phyloP scores from a whole-genome alignment of 1,140 invertebrate genomes.

The Psix sp. region DNA sequence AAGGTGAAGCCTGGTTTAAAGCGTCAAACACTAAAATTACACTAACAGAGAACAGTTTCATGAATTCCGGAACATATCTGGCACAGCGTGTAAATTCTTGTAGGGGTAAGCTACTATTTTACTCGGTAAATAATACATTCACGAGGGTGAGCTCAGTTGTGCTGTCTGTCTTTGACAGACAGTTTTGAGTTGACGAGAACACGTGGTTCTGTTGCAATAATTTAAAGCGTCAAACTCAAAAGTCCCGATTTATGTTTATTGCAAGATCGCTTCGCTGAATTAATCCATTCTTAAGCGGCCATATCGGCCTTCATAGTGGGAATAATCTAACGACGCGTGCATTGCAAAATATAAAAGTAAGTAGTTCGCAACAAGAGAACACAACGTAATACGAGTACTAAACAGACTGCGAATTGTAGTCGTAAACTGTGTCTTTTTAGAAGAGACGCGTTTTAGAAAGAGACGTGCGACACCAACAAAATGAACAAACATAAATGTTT shows the following conservation, averaged over 20 bases:
- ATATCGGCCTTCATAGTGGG: neutral
- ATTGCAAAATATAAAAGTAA: conserved; percentile 4
- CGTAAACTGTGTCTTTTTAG: conserved; percentile 63
- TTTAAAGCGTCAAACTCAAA: conserved; percentile 26
- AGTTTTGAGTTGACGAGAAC: conserved; percentile 47
- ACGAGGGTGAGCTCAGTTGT: conserved; percentile 29
- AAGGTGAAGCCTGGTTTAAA: conserved; percentile 27
- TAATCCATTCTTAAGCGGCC: conserved; percentile 2
- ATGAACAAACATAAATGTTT: conserved; percentile 60
- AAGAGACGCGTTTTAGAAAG: conserved; percentile 46
- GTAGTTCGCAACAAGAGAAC: neutral
- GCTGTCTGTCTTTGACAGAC: conserved; percentile 47
- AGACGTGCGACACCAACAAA: conserved; percentile 32
- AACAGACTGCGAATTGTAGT: conserved; percentile 28
- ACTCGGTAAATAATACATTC: conserved; percentile 58
- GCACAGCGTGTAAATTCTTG: conserved; percentile 43
- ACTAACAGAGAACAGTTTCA: conserved; percentile 41
- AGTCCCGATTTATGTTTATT: conserved; percentile 20
- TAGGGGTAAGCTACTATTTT: conserved; percentile 48
- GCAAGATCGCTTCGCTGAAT: neutral
- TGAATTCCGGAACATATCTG: conserved; percentile 50
- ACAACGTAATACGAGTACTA: conserved; percentile 2
- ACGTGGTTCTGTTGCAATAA: conserved; percentile 25
- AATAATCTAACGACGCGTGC: conserved; percentile 2
- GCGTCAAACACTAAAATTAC: conserved; percentile 48